Conservation (phyloP, 2,797 vertebrate genomes). For the Pipistrellus nathusii region DNA sequence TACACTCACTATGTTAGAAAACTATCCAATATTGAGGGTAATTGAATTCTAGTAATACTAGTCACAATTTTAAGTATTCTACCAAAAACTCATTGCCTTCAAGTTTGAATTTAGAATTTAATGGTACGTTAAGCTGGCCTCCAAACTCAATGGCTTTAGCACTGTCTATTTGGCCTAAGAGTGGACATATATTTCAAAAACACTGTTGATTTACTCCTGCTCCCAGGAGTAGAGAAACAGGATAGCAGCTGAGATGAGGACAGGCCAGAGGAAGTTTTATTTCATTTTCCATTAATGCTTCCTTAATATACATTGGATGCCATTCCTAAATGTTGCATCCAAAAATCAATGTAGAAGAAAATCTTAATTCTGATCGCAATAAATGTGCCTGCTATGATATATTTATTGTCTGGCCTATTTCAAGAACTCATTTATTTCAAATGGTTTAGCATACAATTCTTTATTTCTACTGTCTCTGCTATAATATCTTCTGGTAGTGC, state of each 20-base stretch:
- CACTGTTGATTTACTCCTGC: neutral
- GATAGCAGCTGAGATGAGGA: neutral
- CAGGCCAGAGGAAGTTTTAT: neutral
- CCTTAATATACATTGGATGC: neutral
- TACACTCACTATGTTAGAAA: neutral
- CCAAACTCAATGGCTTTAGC: conserved; percentile 33
- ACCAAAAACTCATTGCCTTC: neutral
- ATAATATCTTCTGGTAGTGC: neutral
- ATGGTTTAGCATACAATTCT: neutral
- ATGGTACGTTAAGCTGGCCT: neutral
- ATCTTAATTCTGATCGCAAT: neutral
- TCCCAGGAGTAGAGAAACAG: neutral
- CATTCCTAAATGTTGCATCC: neutral
- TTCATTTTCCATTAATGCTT: neutral
- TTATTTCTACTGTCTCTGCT: neutral
- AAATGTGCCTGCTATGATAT: neutral
- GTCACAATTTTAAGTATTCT: neutral
- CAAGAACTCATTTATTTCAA: conserved; percentile 19
- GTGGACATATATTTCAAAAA: neutral
- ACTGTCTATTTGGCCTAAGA: neutral
- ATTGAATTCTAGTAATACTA: conserved; percentile 11
- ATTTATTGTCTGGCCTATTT: neutral
- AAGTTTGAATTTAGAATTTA: conserved; percentile 27
- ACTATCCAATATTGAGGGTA: neutral
- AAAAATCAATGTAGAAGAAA: conserved; percentile 14